Base-by-base conservation (phyloP, 2,888 invertebrate genomes). In the Junonia oenone region DNA sequence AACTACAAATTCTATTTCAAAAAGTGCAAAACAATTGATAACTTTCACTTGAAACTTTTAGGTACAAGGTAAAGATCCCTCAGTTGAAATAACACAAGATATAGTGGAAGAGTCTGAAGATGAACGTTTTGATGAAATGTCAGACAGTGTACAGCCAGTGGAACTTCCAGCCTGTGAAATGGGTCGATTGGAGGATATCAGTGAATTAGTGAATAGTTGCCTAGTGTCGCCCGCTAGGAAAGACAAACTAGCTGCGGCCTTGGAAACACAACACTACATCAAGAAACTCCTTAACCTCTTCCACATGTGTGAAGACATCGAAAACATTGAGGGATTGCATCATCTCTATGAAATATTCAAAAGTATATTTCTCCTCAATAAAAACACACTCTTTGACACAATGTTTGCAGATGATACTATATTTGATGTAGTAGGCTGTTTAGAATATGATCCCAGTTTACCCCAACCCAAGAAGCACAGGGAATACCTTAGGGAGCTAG, bases 51-150 rank as follows among this genome's bases (percentile, higher is more conserved):
- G 9, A 38, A 35, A 55, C 55, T 52, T 46, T 79, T 81, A 96
- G 95, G 97, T 99, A 35, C 99, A 99, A 92, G 99, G 99, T 33
- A 98, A 98, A 85, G 99, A 99, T 91, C 99, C 99, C 37, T 98
- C 98, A 22, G 98, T 99, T 59, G 98, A 99, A 84, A 97, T 99
- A 62, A 99, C 99, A 48, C 99, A 99, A 85, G 98, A 98, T 69
- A 96, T 98, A 68, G 97, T 98, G 3, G 98, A 98, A 83, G 98
- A 98, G 78, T 97, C 97, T 0, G 98, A 98, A 91, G 98, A 99
- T 93, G 98, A 99, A 76, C 92, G 98, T 47, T 98, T 97, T 81
- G 98, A 99, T 87, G 98, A 99, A 74, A 97, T 98, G 94, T 96
- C 97, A 50, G 98, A 98, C 78, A 95, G 96, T 67, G 97, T 96